phyloP scores from a whole-genome alignment of 2,888 invertebrate genomes.

The Patella depressa region DNA sequence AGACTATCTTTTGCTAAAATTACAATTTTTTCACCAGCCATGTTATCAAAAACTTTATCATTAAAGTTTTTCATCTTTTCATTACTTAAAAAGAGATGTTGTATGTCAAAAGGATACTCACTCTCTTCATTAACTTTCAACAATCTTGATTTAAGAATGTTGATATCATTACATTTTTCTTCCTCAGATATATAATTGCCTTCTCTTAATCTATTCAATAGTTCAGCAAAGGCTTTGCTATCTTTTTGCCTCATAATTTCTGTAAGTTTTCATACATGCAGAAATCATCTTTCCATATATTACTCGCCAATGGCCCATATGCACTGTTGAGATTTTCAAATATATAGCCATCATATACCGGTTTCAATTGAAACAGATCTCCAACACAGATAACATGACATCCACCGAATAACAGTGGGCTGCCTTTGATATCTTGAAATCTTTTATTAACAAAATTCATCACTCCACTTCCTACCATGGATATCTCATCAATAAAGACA shows the following conservation, averaged over 20 bases:
- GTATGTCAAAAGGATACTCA: background rate
- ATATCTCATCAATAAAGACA: conserved; percentile 33
- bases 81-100: background rate
- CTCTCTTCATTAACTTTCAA: background rate
- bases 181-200: conserved; percentile 23
- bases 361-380: conserved; percentile 19
- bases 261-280: conserved; percentile 38
- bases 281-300: conserved; percentile 26
- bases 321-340: conserved; percentile 16
- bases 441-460: conserved; percentile 30
- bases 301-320: conserved; percentile 18
- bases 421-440: conserved; percentile 30
- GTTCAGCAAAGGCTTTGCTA: conserved; percentile 39
- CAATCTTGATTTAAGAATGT: background rate
- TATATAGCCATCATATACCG: conserved; percentile 29
- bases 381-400: conserved; percentile 14
- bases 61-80: background rate
- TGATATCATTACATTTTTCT: background rate
- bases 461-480: conserved; percentile 38
- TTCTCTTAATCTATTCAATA: conserved; percentile 42
- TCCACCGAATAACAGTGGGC: conserved; percentile 26
- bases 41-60: background rate
- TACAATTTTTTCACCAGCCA: background rate
- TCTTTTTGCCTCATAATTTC: no score
- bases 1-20: background rate